These are phyloP conservation scores for Urosaurus nigricauda DNA, from an alignment of 2,797 vertebrate genomes.

Conservation along the genomic window DNA sequence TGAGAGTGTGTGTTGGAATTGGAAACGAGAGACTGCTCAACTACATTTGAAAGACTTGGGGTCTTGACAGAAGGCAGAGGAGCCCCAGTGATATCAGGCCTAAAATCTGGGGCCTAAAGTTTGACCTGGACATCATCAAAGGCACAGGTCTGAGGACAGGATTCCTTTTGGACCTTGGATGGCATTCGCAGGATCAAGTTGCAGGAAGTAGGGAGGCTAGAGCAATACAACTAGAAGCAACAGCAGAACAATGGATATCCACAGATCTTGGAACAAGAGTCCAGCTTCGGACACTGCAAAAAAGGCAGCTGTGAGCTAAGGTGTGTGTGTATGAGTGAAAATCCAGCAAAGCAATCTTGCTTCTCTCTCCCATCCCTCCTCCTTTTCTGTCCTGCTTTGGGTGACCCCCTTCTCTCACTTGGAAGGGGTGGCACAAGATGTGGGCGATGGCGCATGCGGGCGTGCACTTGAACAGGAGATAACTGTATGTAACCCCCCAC, in stretches of 20 bases:
- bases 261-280: neutral
- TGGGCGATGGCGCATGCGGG: conserved; percentile 11
- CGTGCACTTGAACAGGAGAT: conserved; percentile 26
- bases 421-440: neutral
- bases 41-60: neutral
- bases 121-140: neutral
- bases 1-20: neutral
- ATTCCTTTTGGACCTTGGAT: neutral
- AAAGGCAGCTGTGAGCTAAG: neutral
- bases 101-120: neutral
- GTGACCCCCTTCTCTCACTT: neutral
- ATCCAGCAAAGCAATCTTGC: neutral
- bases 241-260: no score
- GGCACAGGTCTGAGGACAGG: neutral
- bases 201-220: neutral
- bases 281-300: neutral
- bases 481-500: conserved; percentile 17
- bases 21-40: neutral
- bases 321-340: neutral
- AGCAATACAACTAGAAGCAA: neutral
- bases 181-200: neutral
- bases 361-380: conserved; percentile 1
- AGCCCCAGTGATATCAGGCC: no score
- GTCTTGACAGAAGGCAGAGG: conserved; percentile 11
- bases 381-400: neutral